Conservation (phyloP, 2,888 invertebrate species). For the Scaptomyza caliginosa region DNA sequence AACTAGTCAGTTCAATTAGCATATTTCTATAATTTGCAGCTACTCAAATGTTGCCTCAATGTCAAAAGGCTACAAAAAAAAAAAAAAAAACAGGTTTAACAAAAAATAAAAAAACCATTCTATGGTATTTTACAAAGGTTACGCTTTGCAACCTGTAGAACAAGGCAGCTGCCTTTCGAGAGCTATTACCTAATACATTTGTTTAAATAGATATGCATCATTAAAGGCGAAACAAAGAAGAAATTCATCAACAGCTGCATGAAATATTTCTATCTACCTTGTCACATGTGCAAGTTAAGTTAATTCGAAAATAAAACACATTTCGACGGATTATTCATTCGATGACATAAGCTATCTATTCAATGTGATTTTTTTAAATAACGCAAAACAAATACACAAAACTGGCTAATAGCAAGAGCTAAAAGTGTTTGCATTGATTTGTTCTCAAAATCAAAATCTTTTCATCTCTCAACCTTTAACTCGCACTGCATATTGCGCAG, state of each 20-base stretch:
- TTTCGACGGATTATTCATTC: constrained; percentile 42
- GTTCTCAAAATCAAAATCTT: too few relatives aligned
- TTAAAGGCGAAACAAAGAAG: constrained; percentile 23
- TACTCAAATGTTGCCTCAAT: constrained; percentile 45
- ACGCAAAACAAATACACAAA: not conserved
- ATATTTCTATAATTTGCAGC: constrained; percentile 49
- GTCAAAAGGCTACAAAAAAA: constrained; percentile 24
- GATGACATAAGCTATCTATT: constrained; percentile 67
- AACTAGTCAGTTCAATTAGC: constrained; percentile 40
- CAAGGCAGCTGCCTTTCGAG: not conserved
- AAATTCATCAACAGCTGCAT: constrained; percentile 52
- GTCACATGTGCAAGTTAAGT: constrained; percentile 54
- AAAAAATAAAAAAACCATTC: not conserved
- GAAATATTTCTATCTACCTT: constrained; percentile 38
- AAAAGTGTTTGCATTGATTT: too few relatives aligned
- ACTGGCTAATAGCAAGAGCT: not conserved
- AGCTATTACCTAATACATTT: constrained; percentile 16
- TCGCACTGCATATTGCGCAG: constrained; percentile 24
- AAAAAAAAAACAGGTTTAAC: constrained; percentile 43
- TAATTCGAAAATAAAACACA: constrained; percentile 52
- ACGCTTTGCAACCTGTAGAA: not conserved
- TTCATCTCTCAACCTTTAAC: not conserved
- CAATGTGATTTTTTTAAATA: constrained; percentile 43
- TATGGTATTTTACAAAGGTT: not conserved
- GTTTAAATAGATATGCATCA: constrained; percentile 34